Percentiles rank a stretch among this genome's conserved stretches.
These are phyloP conservation scores for Linnaemya vulpina DNA, from an alignment of 2,888 invertebrate species.

Conservation along the genomic window DNA sequence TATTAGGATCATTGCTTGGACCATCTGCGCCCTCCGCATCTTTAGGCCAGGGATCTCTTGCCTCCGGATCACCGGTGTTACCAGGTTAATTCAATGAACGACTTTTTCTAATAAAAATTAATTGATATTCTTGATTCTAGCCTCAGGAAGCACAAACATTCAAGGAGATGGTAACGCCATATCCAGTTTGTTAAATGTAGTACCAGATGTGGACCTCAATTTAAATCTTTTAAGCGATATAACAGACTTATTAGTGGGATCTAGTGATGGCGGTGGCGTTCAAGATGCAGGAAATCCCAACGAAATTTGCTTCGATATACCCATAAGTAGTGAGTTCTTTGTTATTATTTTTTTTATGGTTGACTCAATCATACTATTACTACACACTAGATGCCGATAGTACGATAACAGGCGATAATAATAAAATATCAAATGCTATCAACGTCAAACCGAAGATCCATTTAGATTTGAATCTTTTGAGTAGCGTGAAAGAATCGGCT, in stretches of 20 bases:
- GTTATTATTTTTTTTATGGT: not conserved
- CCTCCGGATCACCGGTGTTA: not conserved
- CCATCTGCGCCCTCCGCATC: not conserved
- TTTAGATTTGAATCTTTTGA: conserved; percentile 42
- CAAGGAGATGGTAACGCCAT: conserved; percentile 11
- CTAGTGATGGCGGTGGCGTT: not conserved
- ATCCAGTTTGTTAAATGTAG: conserved; percentile 34
- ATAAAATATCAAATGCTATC: not conserved
- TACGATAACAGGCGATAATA: conserved; percentile 9
- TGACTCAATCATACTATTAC: too few species aligned
- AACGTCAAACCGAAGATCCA: conserved; percentile 43
- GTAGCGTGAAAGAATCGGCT: not conserved
- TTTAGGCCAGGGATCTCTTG: not conserved
- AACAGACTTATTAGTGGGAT: conserved; percentile 15
- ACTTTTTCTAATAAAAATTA: not conserved
- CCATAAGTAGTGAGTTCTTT: conserved; percentile 17
- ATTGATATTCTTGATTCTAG: not conserved
- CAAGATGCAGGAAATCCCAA: conserved; percentile 1
- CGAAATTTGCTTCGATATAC: conserved; percentile 49
- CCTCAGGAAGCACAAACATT: not conserved
- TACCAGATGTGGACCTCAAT: conserved; percentile 14
- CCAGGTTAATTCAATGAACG: not conserved
- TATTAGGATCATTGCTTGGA: not conserved
- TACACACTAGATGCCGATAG: not conserved
- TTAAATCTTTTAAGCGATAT: conserved; percentile 37